Conservation (phyloP, 2,797 vertebrate genomes). For the Heliangelus exortis region DNA sequence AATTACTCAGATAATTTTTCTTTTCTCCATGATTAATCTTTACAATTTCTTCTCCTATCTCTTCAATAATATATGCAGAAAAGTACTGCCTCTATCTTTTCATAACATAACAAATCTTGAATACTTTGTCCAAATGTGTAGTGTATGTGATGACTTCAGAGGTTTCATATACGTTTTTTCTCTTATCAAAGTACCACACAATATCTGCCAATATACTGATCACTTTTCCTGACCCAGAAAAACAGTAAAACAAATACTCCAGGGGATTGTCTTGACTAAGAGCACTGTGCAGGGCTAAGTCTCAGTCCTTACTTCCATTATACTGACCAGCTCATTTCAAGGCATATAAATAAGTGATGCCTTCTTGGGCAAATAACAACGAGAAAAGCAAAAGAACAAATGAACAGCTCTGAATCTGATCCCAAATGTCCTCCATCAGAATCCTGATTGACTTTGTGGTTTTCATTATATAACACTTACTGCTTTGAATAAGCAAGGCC, state of each 20-base stretch:
- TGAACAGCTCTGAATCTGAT: background rate
- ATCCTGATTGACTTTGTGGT: background rate
- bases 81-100: background rate
- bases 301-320: background rate
- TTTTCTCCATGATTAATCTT: background rate
- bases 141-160: background rate
- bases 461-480: conserved; percentile 9
- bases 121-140: background rate
- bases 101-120: background rate
- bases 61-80: background rate
- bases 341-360: background rate
- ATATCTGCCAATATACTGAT: background rate
- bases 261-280: background rate
- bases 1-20: background rate
- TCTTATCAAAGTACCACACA: background rate
- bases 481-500: background rate
- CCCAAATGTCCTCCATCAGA: background rate
- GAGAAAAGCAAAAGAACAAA: background rate
- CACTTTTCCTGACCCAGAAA: background rate
- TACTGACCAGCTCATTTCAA: background rate
- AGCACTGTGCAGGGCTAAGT: background rate
- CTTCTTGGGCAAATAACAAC: background rate
- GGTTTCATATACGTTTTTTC: background rate
- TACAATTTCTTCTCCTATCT: background rate
- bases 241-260: background rate